phyloP scores from a whole-genome alignment of 2,888 invertebrate species.

The Calliopum simillimum region DNA sequence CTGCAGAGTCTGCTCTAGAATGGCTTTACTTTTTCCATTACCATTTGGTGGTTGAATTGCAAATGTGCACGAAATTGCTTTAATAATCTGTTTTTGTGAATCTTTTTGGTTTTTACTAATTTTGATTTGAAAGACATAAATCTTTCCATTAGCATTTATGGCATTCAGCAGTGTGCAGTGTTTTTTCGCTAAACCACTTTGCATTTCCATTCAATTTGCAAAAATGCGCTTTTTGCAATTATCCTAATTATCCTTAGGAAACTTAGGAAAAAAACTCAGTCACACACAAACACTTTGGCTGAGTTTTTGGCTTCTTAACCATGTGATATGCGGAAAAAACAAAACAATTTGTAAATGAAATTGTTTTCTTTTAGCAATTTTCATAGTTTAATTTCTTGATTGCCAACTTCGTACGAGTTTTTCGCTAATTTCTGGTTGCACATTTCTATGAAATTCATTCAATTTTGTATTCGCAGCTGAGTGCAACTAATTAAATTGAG shows the following conservation, averaged over 20 bases:
- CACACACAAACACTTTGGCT: not conserved
- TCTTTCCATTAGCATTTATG: slow-evolving; percentile 18
- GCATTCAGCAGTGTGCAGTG: slow-evolving; percentile 11
- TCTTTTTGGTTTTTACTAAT: not conserved
- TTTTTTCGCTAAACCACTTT: slow-evolving; percentile 28
- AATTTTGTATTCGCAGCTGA: slow-evolving; percentile 53
- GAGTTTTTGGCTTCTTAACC: no score
- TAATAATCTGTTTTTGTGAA: no score
- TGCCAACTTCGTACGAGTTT: slow-evolving; percentile 1
- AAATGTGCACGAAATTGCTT: no score
- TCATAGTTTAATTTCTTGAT: slow-evolving; percentile 38
- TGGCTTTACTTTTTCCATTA: no score
- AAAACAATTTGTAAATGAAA: slow-evolving; percentile 44
- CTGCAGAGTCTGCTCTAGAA: no score
- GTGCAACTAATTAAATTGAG: slow-evolving; percentile 61
- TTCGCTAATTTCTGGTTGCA: slow-evolving; percentile 37
- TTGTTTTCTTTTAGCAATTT: slow-evolving; percentile 39
- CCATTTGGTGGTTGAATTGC: no score
- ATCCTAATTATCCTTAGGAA: not conserved
- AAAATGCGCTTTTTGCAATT: slow-evolving; percentile 24
- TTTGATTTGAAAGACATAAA: slow-evolving; percentile 11
- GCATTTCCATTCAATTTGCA: slow-evolving; percentile 17
- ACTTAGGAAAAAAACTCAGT: not conserved
- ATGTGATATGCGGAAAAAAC: slow-evolving; percentile 22
- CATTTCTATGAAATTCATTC: slow-evolving; percentile 33